phyloP scores from a whole-genome alignment of 2,888 invertebrate genomes.

The Harpalus rubripes region DNA sequence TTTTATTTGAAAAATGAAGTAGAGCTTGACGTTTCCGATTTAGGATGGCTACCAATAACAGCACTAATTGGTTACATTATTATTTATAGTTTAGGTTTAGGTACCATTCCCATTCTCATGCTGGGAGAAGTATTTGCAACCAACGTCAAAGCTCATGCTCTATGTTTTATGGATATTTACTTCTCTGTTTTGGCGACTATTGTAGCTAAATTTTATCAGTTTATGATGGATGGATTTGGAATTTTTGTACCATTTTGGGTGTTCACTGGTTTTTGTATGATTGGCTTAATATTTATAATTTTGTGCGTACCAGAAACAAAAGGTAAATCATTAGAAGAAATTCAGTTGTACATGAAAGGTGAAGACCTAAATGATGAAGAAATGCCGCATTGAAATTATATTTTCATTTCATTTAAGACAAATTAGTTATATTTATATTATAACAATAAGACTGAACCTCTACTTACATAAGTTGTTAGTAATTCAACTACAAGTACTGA shows the following conservation, averaged over 20 bases:
- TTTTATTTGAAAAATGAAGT: conserved; percentile 77
- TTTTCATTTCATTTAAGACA: conserved; percentile 18
- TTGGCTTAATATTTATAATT: conserved; percentile 82
- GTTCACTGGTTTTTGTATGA: conserved; percentile 81
- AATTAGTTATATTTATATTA: conserved; percentile 22
- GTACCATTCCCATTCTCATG: conserved; percentile 78
- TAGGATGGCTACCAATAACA: conserved; percentile 78
- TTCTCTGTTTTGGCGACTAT: conserved; percentile 78
- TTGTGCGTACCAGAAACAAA: conserved; percentile 85
- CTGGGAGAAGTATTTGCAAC: conserved; percentile 80
- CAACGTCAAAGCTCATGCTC: conserved; percentile 80
- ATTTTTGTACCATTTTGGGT: conserved; percentile 84
- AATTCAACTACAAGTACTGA: not conserved
- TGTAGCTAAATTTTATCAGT: conserved; percentile 78
- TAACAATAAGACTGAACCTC: conserved; percentile 61
- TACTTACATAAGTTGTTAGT: conserved; percentile 26
- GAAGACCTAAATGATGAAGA: conserved; percentile 68
- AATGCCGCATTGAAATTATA: conserved; percentile 30
- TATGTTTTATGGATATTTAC: conserved; percentile 79
- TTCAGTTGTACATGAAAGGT: conserved; percentile 82
- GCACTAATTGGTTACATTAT: conserved; percentile 78
- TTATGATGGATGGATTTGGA: conserved; percentile 80
- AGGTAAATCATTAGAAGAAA: conserved; percentile 84
- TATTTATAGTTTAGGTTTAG: conserved; percentile 78
- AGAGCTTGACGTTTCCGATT: conserved; percentile 72